Base-by-base conservation (phyloP, 2,888 invertebrate genomes). In the Pogonocherus hispidulus region DNA sequence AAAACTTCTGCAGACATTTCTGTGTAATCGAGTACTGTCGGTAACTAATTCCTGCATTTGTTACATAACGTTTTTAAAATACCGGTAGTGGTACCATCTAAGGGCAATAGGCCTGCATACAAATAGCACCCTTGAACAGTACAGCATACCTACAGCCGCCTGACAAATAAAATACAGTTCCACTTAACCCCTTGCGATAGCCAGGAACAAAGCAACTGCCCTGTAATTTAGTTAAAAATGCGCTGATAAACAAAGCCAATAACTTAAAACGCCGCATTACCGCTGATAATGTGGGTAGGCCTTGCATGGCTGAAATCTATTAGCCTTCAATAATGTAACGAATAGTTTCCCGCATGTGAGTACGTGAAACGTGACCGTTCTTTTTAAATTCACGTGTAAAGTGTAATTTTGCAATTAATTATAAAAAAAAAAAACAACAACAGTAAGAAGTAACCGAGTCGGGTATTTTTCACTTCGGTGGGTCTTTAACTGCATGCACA, bases 181-280 rank as follows among this genome's bases (percentile, higher is more conserved):
- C 3, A 32, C 32, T 8, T 11, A 32, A 32, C 32, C 32, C 32
- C 1, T 32, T 11, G 23, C 23, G 49, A 51, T 23, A 23, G 49
- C 14, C 23, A 6, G 14, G 23, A 51, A 22, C 23, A 23, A 49
- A 51, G 9, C 49, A 51, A 51, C 49, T 51, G 49, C 49, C 11
- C 22, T 51, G 14, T 51, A 51, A 23, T 23, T 51, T 22, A 23
- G 5, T 22, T 51, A 51, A 51, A 49, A 51, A 51, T 51, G 23
- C 23, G 49, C 14, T 14, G 49, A 51, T 51, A 51, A 11, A 20
- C 11, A 47, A 51, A 23, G 23, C 23, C 49, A 51, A 22, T 51
- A 51, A 51, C 23, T 51, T 51, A 51, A 51, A 51, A 51, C 46
- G 18, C 49, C 49, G 23, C 49, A 51, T 51, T 51, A 32, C 32